Evolutionary conservation across 1,140 invertebrate species (phyloP).

Genomic region (Neoseiulus cucumeris): DNA sequence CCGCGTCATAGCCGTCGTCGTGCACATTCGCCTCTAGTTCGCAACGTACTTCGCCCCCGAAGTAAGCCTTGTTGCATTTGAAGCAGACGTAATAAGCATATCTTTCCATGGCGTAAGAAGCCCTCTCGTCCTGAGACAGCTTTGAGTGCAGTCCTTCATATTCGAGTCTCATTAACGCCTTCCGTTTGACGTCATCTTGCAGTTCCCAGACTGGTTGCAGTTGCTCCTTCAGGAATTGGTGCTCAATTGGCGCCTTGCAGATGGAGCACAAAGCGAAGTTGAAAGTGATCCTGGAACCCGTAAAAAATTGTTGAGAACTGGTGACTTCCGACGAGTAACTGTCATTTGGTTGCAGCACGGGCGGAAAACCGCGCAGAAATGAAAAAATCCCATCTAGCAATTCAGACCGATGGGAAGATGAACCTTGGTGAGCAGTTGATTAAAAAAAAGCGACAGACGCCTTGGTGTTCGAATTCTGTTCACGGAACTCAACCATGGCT

Average conservation of each 20-base stretch:
- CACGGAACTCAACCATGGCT: conserved; percentile 77
- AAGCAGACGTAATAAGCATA: conserved; percentile 97
- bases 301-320: no score
- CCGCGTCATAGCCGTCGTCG: conserved; percentile 55
- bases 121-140: conserved; percentile 51
- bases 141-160: conserved; percentile 73
- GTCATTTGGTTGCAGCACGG: no score
- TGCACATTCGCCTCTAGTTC: conserved; percentile 50
- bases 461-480: conserved; percentile 34
- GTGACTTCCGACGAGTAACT: conserved; percentile 75
- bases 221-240: conserved; percentile 51
- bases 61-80: conserved; percentile 94
- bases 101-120: conserved; percentile 77
- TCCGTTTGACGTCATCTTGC: conserved; percentile 70
- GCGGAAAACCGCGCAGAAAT: no score
- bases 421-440: no score
- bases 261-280: conserved; percentile 88
- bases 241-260: conserved; percentile 73
- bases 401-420: no score
- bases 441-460: no score
- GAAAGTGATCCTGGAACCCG: conserved; percentile 86
- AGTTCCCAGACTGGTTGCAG: conserved; percentile 56
- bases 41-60: conserved; percentile 87
- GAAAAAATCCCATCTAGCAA: no score
- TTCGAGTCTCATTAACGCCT: conserved; percentile 84